These are phyloP conservation scores for Meta bourneti DNA, from an alignment of 2,888 invertebrate genomes.

Conservation along the genomic window DNA sequence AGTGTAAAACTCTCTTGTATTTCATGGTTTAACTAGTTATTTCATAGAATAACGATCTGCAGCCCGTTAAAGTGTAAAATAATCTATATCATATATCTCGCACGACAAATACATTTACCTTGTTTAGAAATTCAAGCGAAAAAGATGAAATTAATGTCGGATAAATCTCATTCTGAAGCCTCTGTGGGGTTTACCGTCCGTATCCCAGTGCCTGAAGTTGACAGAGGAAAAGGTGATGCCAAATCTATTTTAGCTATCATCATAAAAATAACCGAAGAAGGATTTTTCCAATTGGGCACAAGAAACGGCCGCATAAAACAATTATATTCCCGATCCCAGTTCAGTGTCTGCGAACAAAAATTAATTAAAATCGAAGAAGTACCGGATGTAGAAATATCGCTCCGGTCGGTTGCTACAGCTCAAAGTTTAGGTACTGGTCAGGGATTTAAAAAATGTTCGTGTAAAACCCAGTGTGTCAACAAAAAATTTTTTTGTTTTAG, in stretches of 20 bases:
- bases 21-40: slow-evolving; percentile 71
- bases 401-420: slow-evolving; percentile 65
- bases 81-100: slow-evolving; percentile 39
- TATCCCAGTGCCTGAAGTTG: slow-evolving; percentile 50
- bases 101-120: slow-evolving; percentile 56
- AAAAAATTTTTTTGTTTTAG: slow-evolving; percentile 71
- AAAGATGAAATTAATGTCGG: too few relatives aligned
- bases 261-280: slow-evolving; percentile 62
- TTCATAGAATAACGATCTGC: slow-evolving; percentile 67
- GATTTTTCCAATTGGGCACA: not conserved
- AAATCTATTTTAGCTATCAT: slow-evolving; percentile 69
- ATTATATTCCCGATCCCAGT: slow-evolving; percentile 18
- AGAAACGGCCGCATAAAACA: too few relatives aligned
- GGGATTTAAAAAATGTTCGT: slow-evolving; percentile 70
- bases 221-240: slow-evolving; percentile 62
- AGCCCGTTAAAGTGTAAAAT: slow-evolving; percentile 65
- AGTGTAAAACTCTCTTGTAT: slow-evolving; percentile 69
- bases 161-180: too few relatives aligned
- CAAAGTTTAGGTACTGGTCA: slow-evolving; percentile 70
- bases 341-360: slow-evolving; percentile 69
- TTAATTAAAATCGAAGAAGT: slow-evolving; percentile 66
- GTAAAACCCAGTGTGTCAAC: slow-evolving; percentile 71
- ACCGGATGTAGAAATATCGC: slow-evolving; percentile 64
- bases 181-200: too few relatives aligned
- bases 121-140: too few relatives aligned